phyloP scores from a whole-genome alignment of 2,113 vertebrate genomes.

The Sarotherodon lohbergeri region DNA sequence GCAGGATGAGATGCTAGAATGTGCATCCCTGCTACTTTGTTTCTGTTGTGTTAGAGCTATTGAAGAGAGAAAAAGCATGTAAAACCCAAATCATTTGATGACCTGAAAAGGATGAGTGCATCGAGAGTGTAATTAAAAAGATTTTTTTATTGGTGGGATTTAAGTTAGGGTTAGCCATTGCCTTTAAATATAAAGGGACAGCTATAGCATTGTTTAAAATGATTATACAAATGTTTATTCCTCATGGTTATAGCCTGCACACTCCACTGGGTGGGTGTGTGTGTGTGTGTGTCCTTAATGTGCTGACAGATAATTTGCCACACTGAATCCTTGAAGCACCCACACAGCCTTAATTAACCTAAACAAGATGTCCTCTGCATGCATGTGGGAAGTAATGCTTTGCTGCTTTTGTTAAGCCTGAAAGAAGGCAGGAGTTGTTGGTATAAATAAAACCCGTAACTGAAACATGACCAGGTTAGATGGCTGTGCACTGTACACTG shows the following conservation, averaged over 20 bases:
- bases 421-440: not conserved
- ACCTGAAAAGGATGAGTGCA: not conserved
- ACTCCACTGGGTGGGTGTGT: not conserved
- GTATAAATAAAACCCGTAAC: not conserved
- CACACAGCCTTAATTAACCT: conserved; percentile 58
- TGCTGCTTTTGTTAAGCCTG: not conserved
- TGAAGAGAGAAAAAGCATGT: not conserved
- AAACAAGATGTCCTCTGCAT: conserved; percentile 37
- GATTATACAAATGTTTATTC: not conserved
- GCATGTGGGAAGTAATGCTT: not conserved
- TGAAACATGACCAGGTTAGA: not conserved
- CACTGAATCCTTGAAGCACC: not conserved
- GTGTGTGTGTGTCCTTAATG: not conserved
- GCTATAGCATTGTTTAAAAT: not conserved
- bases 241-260: not conserved
- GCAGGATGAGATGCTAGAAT: not conserved
- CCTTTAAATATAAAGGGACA: not conserved
- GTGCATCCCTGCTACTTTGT: not conserved
- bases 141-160: not conserved
- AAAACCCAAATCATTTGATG: not conserved
- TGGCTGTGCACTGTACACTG: not conserved
- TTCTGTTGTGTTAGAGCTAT: not conserved
- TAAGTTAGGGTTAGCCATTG: not conserved
- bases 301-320: conserved; percentile 59
- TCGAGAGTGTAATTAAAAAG: not conserved